Base-by-base conservation (phyloP, 2,888 invertebrate species). In the Tetramorium bicarinatum region DNA sequence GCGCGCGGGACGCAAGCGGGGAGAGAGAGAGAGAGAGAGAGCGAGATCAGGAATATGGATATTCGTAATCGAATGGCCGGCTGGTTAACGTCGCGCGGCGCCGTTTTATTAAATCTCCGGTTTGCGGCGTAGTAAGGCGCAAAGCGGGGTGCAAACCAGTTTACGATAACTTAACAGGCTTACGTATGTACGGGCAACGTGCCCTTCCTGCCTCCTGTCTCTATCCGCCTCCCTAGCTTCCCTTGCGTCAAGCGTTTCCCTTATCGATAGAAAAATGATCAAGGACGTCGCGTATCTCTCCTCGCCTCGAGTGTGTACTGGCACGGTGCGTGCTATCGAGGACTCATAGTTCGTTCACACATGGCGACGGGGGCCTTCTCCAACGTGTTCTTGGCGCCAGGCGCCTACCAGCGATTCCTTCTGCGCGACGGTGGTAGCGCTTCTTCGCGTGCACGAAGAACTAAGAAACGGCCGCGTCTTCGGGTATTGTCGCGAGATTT, bases 151-250 rank as follows among this genome's bases (percentile, higher is more conserved):
- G 75, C 74, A 91, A 93, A 93, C 93, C 92, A 92, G 93, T 93
- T 93, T 91, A 84, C 92, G 90, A 91, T 92, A 92, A 91, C 88
- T 89, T 88, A 84, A 90, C 90, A 88, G 72, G 77, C 88, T 76
- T 83, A 71, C 69, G 62, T 84, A 81, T 71, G 61, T 41, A 71
- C 84, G 64, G 34, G n/a, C n/a, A 34, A 62, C 34, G 15, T 62
- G 64, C 44, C 56, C 69, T 79, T 79, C 54, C 71, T 75, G 41
- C 49, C 71, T 80, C 25, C 25, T 13, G 38, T 59, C 62, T 66
- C 56, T 56, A 44, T 2, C 75, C 15, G 47, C 49, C n/a, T 54
- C 38, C 62, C 49, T 61, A 56, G 61, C 77, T 67, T 79, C 59
- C 54, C 15, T 41, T 29, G 29, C 66, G 15, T 47, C 44, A 25